These are phyloP conservation scores for Antheraea assamensis DNA, from an alignment of 2,888 invertebrate genomes.

Conservation along the genomic window DNA sequence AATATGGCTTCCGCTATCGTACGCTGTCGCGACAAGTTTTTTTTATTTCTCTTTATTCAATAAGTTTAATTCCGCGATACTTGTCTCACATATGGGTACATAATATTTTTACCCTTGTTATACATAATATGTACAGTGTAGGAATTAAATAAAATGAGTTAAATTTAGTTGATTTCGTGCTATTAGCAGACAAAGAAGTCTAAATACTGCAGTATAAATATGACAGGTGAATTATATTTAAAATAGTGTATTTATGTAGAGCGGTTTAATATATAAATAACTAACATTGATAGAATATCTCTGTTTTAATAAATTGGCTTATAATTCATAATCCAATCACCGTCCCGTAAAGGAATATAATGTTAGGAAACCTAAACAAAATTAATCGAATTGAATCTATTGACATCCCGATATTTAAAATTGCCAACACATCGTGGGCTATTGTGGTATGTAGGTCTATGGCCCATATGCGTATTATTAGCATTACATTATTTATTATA, in stretches of 20 bases:
- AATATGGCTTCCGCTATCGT: constrained; percentile 15
- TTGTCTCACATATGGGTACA: neutral
- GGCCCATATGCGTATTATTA: too few relatives aligned
- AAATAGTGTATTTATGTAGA: neutral
- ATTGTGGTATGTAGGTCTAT: neutral
- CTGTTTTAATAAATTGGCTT: neutral
- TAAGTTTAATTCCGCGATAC: neutral
- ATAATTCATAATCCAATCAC: neutral
- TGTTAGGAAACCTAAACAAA: neutral
- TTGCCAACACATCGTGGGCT: neutral
- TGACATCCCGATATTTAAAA: neutral
- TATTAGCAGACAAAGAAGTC: too few relatives aligned
- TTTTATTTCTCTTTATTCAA: neutral
- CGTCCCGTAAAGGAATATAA: neutral
- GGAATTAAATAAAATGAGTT: too few relatives aligned
- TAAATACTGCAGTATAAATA: too few relatives aligned
- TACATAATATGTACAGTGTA: neutral
- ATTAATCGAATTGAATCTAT: too few relatives aligned
- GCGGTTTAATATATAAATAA: neutral
- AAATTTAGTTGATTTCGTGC: too few relatives aligned
- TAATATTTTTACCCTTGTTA: neutral
- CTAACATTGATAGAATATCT: neutral
- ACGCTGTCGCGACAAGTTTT: constrained; percentile 12
- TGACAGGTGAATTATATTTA: too few relatives aligned
- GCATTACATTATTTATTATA: too few relatives aligned